phyloP scores from a whole-genome alignment of 2,888 invertebrate species.

The Epistrophella euchroma region DNA sequence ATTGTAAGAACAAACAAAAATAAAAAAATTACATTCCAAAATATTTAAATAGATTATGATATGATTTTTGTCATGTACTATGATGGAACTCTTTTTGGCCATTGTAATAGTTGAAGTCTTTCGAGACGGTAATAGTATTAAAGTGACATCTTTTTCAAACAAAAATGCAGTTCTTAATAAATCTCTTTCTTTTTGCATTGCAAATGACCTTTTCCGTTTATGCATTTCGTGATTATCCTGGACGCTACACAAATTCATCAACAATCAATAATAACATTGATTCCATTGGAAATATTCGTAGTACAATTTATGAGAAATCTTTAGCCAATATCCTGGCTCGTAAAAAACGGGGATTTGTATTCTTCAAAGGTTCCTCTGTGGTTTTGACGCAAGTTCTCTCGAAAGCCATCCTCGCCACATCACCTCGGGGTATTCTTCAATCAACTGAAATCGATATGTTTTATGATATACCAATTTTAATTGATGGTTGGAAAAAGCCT shows the following conservation, averaged over 20 bases:
- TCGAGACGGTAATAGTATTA: constrained; percentile 6
- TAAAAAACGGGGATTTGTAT: constrained; percentile 55
- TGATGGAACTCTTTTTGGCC: background rate
- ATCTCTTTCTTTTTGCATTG: background rate
- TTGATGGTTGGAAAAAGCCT: constrained; percentile 63
- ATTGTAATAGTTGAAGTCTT: constrained; percentile 11
- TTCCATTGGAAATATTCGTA: background rate
- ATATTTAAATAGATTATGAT: constrained; percentile 8
- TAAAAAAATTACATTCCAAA: background rate
- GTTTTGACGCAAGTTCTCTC: constrained; percentile 47
- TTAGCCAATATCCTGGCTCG: constrained; percentile 41
- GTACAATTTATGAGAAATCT: constrained; percentile 27
- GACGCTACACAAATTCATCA: background rate
- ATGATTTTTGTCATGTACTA: background rate
- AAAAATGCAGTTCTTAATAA: background rate
- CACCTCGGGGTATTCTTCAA: constrained; percentile 38
- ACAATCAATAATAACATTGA: background rate
- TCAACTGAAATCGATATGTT: constrained; percentile 62
- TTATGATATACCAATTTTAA: constrained; percentile 51
- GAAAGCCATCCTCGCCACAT: background rate
- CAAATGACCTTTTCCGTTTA: background rate
- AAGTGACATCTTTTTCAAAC: background rate
- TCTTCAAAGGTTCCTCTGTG: constrained; percentile 39
- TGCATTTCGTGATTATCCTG: constrained; percentile 15
- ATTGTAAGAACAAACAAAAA: constrained; percentile 9